phyloP scores from a whole-genome alignment of 2,797 vertebrate species.

The Aeoliscus strigatus region DNA sequence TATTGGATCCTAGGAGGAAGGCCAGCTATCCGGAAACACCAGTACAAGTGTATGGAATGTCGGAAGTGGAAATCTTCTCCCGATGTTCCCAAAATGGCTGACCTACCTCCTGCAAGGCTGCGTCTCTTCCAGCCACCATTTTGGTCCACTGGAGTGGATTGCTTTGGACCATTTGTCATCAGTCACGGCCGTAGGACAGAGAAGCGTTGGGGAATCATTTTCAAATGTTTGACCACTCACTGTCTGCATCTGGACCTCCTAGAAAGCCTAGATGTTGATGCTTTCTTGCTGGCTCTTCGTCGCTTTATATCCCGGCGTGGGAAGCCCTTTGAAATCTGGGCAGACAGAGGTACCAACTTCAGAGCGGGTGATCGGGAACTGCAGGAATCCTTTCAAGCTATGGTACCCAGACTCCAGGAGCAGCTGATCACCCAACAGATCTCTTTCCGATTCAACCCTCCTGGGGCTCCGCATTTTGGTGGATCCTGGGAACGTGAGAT shows the following conservation, averaged over 20 bases:
- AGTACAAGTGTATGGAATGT: neutral
- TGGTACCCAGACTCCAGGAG: neutral
- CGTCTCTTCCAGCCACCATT: neutral
- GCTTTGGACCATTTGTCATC: neutral
- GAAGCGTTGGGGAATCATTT: neutral
- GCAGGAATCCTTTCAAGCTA: neutral
- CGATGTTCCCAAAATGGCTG: neutral
- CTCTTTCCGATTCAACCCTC: neutral
- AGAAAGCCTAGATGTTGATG: neutral
- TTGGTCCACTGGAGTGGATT: neutral
- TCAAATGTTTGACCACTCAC: neutral
- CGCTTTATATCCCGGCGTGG: neutral
- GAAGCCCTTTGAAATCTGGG: neutral
- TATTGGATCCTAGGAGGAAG: too few relatives aligned
- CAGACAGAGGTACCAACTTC: neutral
- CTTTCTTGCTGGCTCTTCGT: neutral
- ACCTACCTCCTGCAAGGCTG: neutral
- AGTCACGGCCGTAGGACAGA: neutral
- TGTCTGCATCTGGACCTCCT: neutral
- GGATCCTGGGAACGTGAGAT: neutral
- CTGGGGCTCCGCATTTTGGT: neutral
- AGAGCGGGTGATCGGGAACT: neutral
- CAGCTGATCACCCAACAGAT: neutral
- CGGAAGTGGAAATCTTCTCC: neutral
- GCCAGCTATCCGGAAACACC: too few relatives aligned